Evolutionary conservation across 1,140 invertebrate species (phyloP), one percentile per base, ranked within the genome.

Genomic region (Macrosteles quadrilineatus): DNA sequence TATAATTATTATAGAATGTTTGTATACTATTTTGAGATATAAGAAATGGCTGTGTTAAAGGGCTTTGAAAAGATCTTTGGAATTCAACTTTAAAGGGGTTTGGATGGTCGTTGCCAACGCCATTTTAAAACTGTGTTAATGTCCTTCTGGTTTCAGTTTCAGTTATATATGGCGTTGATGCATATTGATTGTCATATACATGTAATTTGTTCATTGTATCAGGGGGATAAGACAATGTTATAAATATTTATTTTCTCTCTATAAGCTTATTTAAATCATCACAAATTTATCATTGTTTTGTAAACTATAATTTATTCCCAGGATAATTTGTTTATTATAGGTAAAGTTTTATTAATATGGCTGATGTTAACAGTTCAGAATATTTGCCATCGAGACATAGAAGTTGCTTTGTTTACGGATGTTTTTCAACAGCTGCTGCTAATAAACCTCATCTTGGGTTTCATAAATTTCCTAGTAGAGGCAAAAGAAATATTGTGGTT

Each of bases 371-470:
- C 12, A 25, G 55, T 11, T 30, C 25, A 29, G 27, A 9, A 6
- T 27, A 59, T 59, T 59, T 29, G 2, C 63, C 63, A 9, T 45
- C 17, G 27, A 43, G 21, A 3, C 21, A 66, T 66, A 40, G 36
- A 66, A 43, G 63, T 43, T 67, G 65, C 30, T 67, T 67, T 32
- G 65, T 67, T 50, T 50, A 67, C 45, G 65, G 65, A 45, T 67
- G 65, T 67, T 67, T 67, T 67, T 53, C 65, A n/a, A 67, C 65
- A 31, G 23, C 65, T 29, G n/a, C n/a, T n/a, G 23, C 47, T 19
- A 45, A 53, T 27, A 67, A 67, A 29, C 23, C 27, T 29, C 1
- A 67, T 67, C 27, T 67, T 11, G 65, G 65, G 53, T 67, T 67
- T 53, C 65, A 67, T 67, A 67, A 67, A 53, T 67, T 67, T 67